A percentile compares a stretch with the other conserved stretches of the same genome.
Evolutionary conservation across 2,888 invertebrate genomes (phyloP).

Genomic region (Chrysotoxum bicinctum): DNA sequence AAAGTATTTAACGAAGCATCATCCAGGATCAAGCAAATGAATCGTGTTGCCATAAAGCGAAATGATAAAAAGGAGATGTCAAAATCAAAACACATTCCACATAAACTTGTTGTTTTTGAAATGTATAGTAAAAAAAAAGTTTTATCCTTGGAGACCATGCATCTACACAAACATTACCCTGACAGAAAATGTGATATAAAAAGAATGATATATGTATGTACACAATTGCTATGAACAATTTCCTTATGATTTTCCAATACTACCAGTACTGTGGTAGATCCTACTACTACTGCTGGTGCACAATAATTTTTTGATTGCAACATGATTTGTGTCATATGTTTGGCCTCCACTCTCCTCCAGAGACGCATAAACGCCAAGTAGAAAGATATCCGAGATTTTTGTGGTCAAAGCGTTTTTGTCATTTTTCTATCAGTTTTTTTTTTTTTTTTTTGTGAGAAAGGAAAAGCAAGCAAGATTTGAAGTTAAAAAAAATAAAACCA

Average conservation of each 20-base stretch:
- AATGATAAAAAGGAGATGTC: not conserved
- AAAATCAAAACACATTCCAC: constrained; percentile 6
- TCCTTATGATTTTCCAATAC: constrained; percentile 65
- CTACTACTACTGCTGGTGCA: not conserved
- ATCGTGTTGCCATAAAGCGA: not conserved
- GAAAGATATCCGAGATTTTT: constrained; percentile 38
- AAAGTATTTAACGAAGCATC: constrained; percentile 3
- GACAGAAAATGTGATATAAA: constrained; percentile 1
- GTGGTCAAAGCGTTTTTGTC: constrained; percentile 47
- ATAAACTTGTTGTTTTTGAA: not conserved
- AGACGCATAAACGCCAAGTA: constrained; percentile 11
- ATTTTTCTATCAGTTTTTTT: not conserved
- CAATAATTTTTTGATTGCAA: constrained; percentile 48
- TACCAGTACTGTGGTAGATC: not conserved
- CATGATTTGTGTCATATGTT: constrained; percentile 65
- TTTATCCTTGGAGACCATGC: not conserved
- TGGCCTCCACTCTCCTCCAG: not conserved
- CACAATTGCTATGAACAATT: constrained; percentile 38
- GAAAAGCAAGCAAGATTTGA: constrained; percentile 38
- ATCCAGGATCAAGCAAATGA: not conserved
- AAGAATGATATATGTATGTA: not conserved
- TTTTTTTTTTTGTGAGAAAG: not conserved
- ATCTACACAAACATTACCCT: not conserved
- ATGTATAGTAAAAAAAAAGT: not conserved
- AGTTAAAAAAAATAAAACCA: not conserved